phyloP scores from a whole-genome alignment of 2,888 invertebrate genomes.

The Metellina segmentata region DNA sequence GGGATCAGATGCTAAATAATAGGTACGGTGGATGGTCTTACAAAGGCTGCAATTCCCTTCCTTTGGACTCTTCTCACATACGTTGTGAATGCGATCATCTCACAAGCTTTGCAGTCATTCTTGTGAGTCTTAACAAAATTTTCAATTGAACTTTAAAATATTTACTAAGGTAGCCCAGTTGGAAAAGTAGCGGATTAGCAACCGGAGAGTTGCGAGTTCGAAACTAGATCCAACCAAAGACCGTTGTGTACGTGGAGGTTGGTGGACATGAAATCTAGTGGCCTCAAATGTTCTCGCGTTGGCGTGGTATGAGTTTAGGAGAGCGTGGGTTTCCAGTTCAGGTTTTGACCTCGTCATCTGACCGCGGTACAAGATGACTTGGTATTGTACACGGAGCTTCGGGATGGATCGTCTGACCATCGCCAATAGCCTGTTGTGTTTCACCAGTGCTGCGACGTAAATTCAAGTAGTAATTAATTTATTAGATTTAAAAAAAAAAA shows the following conservation, averaged over 20 bases:
- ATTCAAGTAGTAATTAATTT: too few species aligned
- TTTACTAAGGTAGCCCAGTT: too few species aligned
- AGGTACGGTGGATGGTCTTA: conserved; percentile 60
- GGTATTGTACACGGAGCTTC: not conserved
- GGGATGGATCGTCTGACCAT: not conserved
- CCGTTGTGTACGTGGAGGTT: not conserved
- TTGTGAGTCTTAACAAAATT: conserved; percentile 55
- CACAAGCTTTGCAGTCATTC: conserved; percentile 61
- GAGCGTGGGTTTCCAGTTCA: too few species aligned
- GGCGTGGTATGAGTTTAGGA: too few species aligned
- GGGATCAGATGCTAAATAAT: conserved; percentile 52
- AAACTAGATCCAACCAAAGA: not conserved
- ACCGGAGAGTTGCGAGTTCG: not conserved
- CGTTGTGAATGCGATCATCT: conserved; percentile 59
- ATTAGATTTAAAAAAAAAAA: too few species aligned
- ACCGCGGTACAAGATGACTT: too few species aligned
- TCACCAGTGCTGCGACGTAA: too few species aligned
- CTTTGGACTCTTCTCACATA: conserved; percentile 6
- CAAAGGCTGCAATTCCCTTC: conserved; percentile 47
- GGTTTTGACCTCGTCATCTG: too few species aligned
- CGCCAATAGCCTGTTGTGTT: not conserved
- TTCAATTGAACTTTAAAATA: too few species aligned
- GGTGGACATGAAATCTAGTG: too few species aligned
- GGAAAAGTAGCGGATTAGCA: too few species aligned
- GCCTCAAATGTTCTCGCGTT: too few species aligned